Percentiles rank a stretch among this genome's conserved stretches.
Conservation (phyloP, 1,140 invertebrate species). For the Homalodisca vitripennis region DNA sequence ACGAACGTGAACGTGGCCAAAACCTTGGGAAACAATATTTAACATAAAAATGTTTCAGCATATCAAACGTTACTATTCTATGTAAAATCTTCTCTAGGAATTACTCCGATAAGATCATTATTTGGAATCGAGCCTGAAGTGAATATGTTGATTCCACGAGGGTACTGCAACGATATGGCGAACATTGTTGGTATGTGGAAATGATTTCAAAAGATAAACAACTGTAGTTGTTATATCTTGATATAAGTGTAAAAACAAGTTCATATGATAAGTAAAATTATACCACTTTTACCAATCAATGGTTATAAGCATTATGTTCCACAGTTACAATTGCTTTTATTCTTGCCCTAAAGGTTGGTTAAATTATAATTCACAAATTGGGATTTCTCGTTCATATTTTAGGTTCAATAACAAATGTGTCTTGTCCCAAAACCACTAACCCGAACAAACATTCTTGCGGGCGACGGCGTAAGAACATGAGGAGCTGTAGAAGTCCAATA, state of each 20-base stretch:
- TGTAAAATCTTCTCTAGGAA: background rate
- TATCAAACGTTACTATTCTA: background rate
- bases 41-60: background rate
- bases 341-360: too few relatives aligned
- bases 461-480: conserved; percentile 55
- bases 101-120: too few relatives aligned
- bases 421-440: background rate
- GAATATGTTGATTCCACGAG: too few relatives aligned
- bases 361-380: too few relatives aligned
- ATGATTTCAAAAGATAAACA: background rate
- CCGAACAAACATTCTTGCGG: conserved; percentile 53
- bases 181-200: background rate
- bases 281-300: background rate
- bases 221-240: background rate
- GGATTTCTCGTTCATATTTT: too few relatives aligned
- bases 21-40: conserved; percentile 42
- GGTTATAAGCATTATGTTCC: background rate
- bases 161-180: too few relatives aligned
- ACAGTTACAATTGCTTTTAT: too few relatives aligned
- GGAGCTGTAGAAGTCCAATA: conserved; percentile 53
- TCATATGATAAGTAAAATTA: background rate
- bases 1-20: conserved; percentile 54
- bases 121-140: too few relatives aligned
- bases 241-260: background rate
- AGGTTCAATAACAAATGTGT: too few relatives aligned